These are phyloP conservation scores for Galaxea fascicularis DNA, from an alignment of 92 coral and sea anemone species.

Conservation along the genomic window DNA sequence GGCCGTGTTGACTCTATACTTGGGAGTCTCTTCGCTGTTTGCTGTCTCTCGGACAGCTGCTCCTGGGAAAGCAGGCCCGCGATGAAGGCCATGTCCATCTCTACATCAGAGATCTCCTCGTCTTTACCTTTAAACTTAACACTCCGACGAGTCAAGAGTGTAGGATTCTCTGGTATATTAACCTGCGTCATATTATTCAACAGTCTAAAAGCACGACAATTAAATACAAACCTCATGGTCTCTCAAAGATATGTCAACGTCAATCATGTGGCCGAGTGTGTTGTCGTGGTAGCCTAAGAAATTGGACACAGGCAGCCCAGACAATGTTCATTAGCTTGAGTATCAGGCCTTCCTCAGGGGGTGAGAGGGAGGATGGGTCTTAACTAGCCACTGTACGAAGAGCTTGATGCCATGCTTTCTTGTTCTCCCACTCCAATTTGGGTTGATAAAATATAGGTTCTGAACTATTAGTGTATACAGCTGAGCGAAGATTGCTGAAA, in stretches of 20 bases:
- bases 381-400: too few species aligned
- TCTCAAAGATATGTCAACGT: neutral
- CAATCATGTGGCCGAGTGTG: neutral
- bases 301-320: neutral
- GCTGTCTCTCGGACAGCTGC: slow-evolving; percentile 6
- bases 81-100: slow-evolving; percentile 5
- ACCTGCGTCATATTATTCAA: neutral
- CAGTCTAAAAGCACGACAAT: neutral
- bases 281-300: neutral
- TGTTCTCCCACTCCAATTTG: slow-evolving; percentile 7
- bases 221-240: neutral
- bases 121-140: slow-evolving; percentile 1
- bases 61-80: slow-evolving; percentile 11
- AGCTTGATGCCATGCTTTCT: slow-evolving; percentile 1
- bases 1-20: slow-evolving; percentile 8
- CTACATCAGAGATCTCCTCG: neutral
- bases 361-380: neutral
- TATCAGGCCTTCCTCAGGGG: slow-evolving; percentile 5
- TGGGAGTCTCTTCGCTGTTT: slow-evolving; percentile 4
- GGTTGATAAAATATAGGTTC: neutral
- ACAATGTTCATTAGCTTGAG: neutral
- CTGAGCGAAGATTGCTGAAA: neutral
- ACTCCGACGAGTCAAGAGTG: slow-evolving; percentile 5
- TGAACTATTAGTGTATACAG: neutral
- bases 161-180: neutral